phyloP scores from a whole-genome alignment of 2,888 invertebrate genomes.

The Papilio protenor region DNA sequence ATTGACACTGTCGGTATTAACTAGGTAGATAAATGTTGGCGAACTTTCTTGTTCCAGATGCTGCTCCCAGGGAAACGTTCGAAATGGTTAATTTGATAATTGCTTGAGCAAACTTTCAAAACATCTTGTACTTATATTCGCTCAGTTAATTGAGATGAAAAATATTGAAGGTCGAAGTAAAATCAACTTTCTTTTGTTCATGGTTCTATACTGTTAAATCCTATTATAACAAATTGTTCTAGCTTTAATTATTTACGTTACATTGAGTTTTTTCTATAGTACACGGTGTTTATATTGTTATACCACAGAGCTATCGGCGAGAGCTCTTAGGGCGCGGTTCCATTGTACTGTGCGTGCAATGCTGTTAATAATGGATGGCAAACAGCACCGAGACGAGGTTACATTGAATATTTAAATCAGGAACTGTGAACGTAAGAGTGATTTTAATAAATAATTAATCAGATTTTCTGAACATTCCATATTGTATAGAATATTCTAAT shows the following conservation, averaged over 20 bases:
- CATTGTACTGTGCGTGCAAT: conserved; percentile 31
- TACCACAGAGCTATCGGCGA: background rate
- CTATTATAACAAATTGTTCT: too few relatives aligned
- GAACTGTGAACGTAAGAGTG: conserved; percentile 19
- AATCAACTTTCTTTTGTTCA: background rate
- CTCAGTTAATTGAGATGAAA: conserved; percentile 29
- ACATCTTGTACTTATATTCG: conserved; percentile 29
- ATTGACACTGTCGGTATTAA: conserved; percentile 26
- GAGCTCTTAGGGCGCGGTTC: background rate
- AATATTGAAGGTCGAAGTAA: background rate
- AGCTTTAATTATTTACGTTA: too few relatives aligned
- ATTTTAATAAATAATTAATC: conserved; percentile 21
- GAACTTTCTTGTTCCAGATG: conserved; percentile 37
- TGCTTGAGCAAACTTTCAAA: conserved; percentile 32
- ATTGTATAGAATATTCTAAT: conserved; percentile 5
- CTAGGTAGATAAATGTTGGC: conserved; percentile 34
- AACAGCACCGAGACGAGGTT: conserved; percentile 20
- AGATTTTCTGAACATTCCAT: conserved; percentile 8
- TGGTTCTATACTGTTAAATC: too few relatives aligned
- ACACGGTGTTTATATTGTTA: background rate
- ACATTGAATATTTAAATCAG: conserved; percentile 24
- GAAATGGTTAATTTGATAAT: conserved; percentile 40
- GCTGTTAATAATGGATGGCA: conserved; percentile 21
- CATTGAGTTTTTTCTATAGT: background rate
- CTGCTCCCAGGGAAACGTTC: conserved; percentile 24